phyloP scores from a whole-genome alignment of 2,797 vertebrate species.

The Oreonectes daqikongensis region DNA sequence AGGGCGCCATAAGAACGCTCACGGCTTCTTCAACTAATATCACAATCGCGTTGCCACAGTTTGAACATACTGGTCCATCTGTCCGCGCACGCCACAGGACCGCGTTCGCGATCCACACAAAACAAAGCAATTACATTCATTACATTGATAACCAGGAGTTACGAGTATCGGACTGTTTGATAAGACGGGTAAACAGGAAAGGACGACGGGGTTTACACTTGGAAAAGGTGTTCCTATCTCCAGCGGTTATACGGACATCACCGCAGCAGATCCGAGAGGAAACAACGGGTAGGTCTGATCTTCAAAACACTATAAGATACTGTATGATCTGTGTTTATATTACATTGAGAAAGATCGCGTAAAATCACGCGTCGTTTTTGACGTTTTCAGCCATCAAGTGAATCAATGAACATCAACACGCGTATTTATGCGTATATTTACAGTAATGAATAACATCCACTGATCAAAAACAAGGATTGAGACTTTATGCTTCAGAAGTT shows the following conservation, averaged over 20 bases:
- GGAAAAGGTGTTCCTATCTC: slow-evolving; percentile 28
- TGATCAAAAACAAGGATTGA: not conserved
- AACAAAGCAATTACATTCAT: not conserved
- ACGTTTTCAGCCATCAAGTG: not conserved
- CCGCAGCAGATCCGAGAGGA: not conserved
- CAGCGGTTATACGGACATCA: slow-evolving; percentile 36
- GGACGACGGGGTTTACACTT: slow-evolving; percentile 13
- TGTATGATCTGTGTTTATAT: not conserved
- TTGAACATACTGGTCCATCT: slow-evolving; percentile 8
- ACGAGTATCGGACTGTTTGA: not conserved
- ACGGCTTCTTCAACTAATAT: slow-evolving; percentile 33
- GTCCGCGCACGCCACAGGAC: not conserved
- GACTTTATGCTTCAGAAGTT: not conserved
- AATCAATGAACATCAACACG: not conserved
- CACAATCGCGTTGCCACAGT: slow-evolving; percentile 14
- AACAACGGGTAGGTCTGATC: slow-evolving; percentile 1
- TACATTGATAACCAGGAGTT: slow-evolving; percentile 14
- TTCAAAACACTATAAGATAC: not conserved
- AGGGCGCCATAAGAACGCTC: slow-evolving; percentile 21
- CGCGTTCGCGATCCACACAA: not conserved
- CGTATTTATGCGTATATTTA: not conserved
- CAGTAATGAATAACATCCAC: not conserved
- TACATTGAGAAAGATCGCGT: too few species aligned
- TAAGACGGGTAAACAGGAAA: not conserved
- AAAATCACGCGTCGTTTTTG: not conserved